Conservation (phyloP, 2,888 invertebrate genomes). For the Nomada ferruginata region DNA sequence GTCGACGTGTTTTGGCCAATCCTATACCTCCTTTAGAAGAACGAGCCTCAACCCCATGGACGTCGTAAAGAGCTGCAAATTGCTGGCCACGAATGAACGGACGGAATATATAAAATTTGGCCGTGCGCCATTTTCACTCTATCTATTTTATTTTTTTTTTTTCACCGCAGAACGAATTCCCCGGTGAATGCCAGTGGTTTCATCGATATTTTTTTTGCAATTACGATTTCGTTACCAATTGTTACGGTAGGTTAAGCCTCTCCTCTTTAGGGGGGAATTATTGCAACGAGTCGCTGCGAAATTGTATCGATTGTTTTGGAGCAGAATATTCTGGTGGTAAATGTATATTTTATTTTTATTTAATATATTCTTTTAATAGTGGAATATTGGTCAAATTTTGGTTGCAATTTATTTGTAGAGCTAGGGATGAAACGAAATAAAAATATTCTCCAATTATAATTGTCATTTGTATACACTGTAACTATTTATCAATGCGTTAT, state of each 20-base stretch:
- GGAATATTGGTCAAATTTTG: no score
- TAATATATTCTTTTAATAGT: no score
- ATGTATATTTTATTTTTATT: no score
- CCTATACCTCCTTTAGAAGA: constrained; percentile 55
- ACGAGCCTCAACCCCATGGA: constrained; percentile 50
- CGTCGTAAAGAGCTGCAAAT: constrained; percentile 71
- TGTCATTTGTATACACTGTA: no score
- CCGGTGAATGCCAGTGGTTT: constrained; percentile 8
- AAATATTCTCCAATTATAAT: no score
- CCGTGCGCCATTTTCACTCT: constrained; percentile 58
- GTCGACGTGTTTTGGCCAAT: constrained; percentile 63
- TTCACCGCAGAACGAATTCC: constrained; percentile 5
- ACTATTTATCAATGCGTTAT: no score
- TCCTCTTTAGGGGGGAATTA: no score
- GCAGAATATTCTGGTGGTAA: no score
- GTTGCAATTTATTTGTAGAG: no score
- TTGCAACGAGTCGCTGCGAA: no score
- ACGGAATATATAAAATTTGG: constrained; percentile 72
- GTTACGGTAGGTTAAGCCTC: background rate
- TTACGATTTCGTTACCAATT: constrained; percentile 7
- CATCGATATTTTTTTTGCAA: constrained; percentile 41
- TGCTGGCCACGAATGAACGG: constrained; percentile 61
- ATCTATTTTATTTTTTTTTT: constrained; percentile 11
- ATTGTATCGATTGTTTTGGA: no score
- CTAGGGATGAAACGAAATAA: no score